Base-by-base conservation (phyloP, 2,888 invertebrate species). In the Lypha dubia region DNA sequence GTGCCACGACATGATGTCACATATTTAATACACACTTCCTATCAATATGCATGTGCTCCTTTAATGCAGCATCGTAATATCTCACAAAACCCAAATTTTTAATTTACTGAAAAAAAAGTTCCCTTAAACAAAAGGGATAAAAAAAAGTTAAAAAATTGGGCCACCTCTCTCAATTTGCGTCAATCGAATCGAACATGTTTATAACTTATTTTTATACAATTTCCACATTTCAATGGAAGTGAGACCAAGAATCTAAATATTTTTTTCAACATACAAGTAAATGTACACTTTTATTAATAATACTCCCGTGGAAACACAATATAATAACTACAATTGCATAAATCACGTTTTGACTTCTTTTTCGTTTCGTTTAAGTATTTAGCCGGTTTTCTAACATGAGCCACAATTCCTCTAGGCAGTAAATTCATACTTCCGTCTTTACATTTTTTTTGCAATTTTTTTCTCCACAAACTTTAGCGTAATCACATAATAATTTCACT, bases 401-500 rank as follows among this genome's bases (percentile, higher is more conserved):
- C 6, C 32, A 8, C 44, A 56, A 60, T 38, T 65, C 49, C 58
- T 71, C 60, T 49, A 24, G 28, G 8, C 20, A 41, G 32, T 46
- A 7, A 38, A 60, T 41, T 35, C 44, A 7, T 58, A 68, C 71
- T 76, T 76, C 75, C 83, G 60, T 68, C 53, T 65, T 73, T 32
- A 56, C 44, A 60, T 68, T 28, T 41, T 65, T 68, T 28, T 38
- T 75, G 49, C 32, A 20, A 44, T 53, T 35, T 24, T 20, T 74
- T 44, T 62, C 73, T 60, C 60, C n/a, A 17, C 22, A 35, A 67
- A 51, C 65, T 53, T 46, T 56, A 67, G 56, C 77, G 83, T 77
- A 76, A 80, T 83, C 75, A 62, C 44, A 63, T 13, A 79, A 70
- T 49, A 84, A 58, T 84, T 84, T 84, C 84, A 80, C 84, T 84